Evolutionary conservation across 2,113 vertebrate species (phyloP).

Genomic region (Thamnaconus septentrionalis): DNA sequence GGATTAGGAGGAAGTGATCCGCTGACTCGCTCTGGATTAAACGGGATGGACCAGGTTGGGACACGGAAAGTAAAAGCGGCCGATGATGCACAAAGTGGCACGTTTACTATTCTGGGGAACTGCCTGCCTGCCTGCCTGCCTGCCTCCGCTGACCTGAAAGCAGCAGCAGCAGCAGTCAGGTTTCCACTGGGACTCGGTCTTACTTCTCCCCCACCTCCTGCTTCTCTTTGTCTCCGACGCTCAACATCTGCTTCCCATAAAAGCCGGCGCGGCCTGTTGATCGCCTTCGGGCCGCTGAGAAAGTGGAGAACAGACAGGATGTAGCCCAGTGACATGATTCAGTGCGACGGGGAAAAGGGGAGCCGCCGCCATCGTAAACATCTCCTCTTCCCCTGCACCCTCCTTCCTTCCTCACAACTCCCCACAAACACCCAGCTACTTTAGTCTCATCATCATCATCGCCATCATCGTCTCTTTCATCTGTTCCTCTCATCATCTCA

Average conservation of each 20-base stretch:
- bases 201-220: not conserved
- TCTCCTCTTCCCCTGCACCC: conserved; percentile 23
- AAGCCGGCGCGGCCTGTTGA: conserved; percentile 19
- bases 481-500: conserved; percentile 47
- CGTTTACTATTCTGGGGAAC: too few relatives aligned
- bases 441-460: conserved; percentile 37
- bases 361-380: conserved; percentile 15
- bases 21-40: conserved; percentile 43
- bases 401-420: not conserved
- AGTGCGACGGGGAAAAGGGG: conserved; percentile 16
- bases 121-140: too few relatives aligned
- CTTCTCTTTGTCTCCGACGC: conserved; percentile 10
- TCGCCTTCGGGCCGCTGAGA: conserved; percentile 53
- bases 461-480: conserved; percentile 45
- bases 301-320: conserved; percentile 60
- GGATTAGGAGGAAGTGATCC: conserved; percentile 54
- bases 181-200: not conserved
- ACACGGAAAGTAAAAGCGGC: not conserved
- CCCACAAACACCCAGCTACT: conserved; percentile 19
- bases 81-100: not conserved
- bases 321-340: conserved; percentile 62
- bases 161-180: not conserved
- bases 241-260: conserved; percentile 65
- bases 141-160: too few relatives aligned
- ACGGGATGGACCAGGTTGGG: conserved; percentile 1